Evolutionary conservation across 2,888 invertebrate species (phyloP).

Genomic region (Drosophila borborema): DNA sequence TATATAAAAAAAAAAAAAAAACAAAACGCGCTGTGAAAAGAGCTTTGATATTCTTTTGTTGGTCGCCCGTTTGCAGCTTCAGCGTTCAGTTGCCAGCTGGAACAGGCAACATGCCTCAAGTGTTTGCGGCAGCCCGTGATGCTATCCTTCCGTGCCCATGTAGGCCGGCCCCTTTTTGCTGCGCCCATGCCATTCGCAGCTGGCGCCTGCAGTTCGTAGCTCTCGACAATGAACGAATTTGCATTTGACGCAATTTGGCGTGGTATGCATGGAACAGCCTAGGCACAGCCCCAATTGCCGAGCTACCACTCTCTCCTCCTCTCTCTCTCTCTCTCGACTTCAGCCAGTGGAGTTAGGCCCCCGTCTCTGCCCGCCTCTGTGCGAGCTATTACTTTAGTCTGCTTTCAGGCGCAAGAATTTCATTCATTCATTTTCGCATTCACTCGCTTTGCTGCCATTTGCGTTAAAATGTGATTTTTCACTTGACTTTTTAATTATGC

Average conservation of each 20-base stretch:
- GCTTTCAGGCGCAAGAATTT: constrained; percentile 78
- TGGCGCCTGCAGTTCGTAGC: constrained; percentile 68
- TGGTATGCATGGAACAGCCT: constrained; percentile 38
- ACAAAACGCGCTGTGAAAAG: constrained; percentile 35
- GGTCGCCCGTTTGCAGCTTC: constrained; percentile 51
- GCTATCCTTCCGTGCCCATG: background rate
- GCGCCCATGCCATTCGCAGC: constrained; percentile 32
- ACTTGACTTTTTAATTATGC: constrained; percentile 81
- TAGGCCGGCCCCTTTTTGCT: background rate
- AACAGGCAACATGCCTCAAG: constrained; percentile 69
- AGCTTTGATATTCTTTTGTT: constrained; percentile 70
- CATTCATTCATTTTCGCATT: constrained; percentile 70
- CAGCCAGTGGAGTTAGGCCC: background rate
- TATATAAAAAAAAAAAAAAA: background rate
- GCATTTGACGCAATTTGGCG: constrained; percentile 68
- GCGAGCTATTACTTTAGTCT: constrained; percentile 72
- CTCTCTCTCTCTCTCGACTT: accelerated
- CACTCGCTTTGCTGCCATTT: constrained; percentile 52
- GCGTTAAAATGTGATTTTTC: constrained; percentile 81
- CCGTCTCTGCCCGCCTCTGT: constrained; percentile 1
- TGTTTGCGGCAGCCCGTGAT: constrained; percentile 54
- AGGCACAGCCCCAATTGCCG: background rate
- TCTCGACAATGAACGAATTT: constrained; percentile 66
- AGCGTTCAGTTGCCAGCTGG: constrained; percentile 51
- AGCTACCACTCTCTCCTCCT: background rate